Evolutionary conservation across 2,888 invertebrate genomes (phyloP), one percentile per base, ranked within the genome.

Genomic region (Chorisops tibialis): DNA sequence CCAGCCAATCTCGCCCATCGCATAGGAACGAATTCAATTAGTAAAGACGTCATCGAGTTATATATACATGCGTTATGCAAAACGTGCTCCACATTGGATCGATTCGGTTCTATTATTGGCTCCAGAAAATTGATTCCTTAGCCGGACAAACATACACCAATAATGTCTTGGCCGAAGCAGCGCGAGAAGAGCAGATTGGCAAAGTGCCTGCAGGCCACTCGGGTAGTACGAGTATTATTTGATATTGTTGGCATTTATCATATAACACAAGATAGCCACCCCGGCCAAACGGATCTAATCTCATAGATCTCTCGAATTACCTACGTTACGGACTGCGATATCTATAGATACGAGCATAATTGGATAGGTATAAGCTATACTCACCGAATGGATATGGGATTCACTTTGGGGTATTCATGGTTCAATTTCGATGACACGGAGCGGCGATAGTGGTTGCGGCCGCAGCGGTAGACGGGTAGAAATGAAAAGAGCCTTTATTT

Each of bases 61-160:
- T 30, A 43, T 30, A 19, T 30, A 56, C 30, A 56, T 56, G 43
- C 56, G 56, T 56, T 56, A 56, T 43, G 7, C 22, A 19, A 43
- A 56, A 56, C 56, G 56, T 56, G 56, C 56, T 56, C 56, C 56
- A 56, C 45, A 56, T 56, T 56, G 56, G 30, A 56, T 56, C 56
- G 43, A 56, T 56, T 56, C 30, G 18, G 43, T 45, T 45, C 56
- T 38, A 56, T 56, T 56, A 56, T 56, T 56, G 56, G 38, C 43
- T 56, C 35, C 56, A 45, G 56, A 43, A 56, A 56, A 56, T 56
- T 56, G 56, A 56, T 56, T 56, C 45, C 16, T 56, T 43, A 43
- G 30, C 30, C 43, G 56, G 45, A 56, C 56, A 54, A 41, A 56
- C 43, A 56, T 56, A 56, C 45, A 54, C 41, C 51, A 51, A 4